Evolutionary conservation across 2,888 invertebrate genomes (phyloP), one percentile per base, ranked within the genome.

Genomic region (Polydrusus cervinus): DNA sequence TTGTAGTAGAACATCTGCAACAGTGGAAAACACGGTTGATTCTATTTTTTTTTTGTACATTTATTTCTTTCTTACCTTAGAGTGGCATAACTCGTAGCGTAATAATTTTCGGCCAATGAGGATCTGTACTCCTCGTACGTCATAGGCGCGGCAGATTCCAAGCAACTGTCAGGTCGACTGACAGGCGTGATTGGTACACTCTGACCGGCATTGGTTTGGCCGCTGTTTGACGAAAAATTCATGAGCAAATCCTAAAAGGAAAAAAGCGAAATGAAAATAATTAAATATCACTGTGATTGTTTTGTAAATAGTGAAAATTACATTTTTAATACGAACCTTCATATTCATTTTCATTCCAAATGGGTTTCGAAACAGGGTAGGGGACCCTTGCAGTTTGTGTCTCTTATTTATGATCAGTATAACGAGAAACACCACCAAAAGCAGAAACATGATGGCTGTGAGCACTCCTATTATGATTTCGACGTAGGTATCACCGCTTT

Each of bases 271-370:
- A 6, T 11, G n/a, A n/a, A n/a, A n/a, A n/a, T n/a, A n/a, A n/a
- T n/a, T n/a, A n/a, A n/a, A n/a, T n/a, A n/a, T n/a, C n/a, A n/a
- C n/a, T n/a, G n/a, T n/a, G n/a, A n/a, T n/a, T n/a, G n/a, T 11
- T 3, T 40, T 3, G 40, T 10, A 30, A 30, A 3, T 7, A 30
- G 7, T 30, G 30, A 30, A 30, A 3, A 30, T 5, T 30, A 10
- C 5, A 34, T 10, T 34, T 34, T 34, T 34, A 34, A 34, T 34
- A 64, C 80, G 82, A 86, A 90, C 92, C 89, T 92, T 92, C 90
- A 92, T 91, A 85, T 92, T 92, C 77, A 93, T 90, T 75, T 91
- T 90, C 70, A 92, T 91, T 70, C 90, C 90, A 80, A 91, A 91
- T 65, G 91, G 91, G 85, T 91, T 91, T 79, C 90, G 88, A 51